Percentiles rank a stretch among this genome's conserved stretches.
Evolutionary conservation across 2,113 vertebrate genomes (phyloP).

Genomic region (Macaca mulatta): DNA sequence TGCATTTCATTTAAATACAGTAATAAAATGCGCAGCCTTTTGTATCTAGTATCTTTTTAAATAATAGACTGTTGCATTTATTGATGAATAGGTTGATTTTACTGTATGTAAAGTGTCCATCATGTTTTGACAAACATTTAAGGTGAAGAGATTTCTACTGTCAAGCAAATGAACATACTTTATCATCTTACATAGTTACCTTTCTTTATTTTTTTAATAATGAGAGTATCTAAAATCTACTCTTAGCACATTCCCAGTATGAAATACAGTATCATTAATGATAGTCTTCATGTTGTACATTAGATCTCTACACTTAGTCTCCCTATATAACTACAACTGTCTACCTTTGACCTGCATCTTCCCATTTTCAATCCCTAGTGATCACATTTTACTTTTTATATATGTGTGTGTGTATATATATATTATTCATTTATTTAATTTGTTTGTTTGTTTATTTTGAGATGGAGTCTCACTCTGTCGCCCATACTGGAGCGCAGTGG

Average conservation of each 20-base stretch:
- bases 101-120: background rate
- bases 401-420: too few relatives aligned
- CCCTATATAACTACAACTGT: background rate
- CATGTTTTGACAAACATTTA: background rate
- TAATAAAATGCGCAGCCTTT: background rate
- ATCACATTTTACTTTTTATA: background rate
- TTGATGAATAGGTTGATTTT: background rate
- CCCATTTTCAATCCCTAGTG: background rate
- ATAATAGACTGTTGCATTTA: background rate
- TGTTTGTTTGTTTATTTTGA: too few relatives aligned
- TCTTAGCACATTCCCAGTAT: background rate
- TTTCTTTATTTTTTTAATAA: background rate
- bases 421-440: too few relatives aligned
- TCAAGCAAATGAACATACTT: background rate
- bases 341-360: background rate
- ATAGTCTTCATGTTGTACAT: background rate
- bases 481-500: too few relatives aligned
- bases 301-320: background rate
- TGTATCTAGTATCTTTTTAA: background rate
- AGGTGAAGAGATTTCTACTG: background rate
- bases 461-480: too few relatives aligned
- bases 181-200: background rate
- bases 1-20: background rate
- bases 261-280: background rate
- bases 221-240: background rate